Percentiles rank a stretch among this genome's conserved stretches.
phyloP scores from a whole-genome alignment of 2,113 vertebrate species.

The Aepyceros melampus region DNA sequence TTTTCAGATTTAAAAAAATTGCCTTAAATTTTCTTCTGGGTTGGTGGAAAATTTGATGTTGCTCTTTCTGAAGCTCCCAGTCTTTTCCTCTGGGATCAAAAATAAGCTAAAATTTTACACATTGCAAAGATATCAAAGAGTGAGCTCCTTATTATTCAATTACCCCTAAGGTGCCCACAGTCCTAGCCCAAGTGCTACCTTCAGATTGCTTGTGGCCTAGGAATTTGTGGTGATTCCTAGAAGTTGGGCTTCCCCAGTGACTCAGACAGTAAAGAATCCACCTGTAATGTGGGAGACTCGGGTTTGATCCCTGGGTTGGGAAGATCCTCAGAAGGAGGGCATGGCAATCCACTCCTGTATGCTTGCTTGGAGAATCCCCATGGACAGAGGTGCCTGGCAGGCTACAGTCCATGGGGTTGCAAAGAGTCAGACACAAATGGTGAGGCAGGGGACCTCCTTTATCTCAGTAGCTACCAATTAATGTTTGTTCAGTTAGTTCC shows the following conservation, averaged over 20 bases:
- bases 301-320: neutral
- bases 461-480: neutral
- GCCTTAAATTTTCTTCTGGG: neutral
- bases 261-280: neutral
- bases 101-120: neutral
- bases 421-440: neutral
- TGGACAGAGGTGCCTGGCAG: neutral
- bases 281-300: neutral
- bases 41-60: neutral
- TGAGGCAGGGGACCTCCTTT: neutral
- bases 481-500: neutral
- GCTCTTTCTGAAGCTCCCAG: neutral
- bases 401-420: neutral
- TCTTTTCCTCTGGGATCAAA: neutral
- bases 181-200: neutral
- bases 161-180: neutral
- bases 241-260: neutral
- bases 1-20: neutral
- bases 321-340: neutral
- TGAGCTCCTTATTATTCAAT: neutral
- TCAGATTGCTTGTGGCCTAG: neutral
- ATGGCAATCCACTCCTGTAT: neutral
- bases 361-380: neutral
- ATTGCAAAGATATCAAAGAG: neutral
- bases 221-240: neutral